A percentile compares a stretch with the other conserved stretches of the same genome.
phyloP scores from a whole-genome alignment of 2,113 vertebrate species.

The Clarias gariepinus region DNA sequence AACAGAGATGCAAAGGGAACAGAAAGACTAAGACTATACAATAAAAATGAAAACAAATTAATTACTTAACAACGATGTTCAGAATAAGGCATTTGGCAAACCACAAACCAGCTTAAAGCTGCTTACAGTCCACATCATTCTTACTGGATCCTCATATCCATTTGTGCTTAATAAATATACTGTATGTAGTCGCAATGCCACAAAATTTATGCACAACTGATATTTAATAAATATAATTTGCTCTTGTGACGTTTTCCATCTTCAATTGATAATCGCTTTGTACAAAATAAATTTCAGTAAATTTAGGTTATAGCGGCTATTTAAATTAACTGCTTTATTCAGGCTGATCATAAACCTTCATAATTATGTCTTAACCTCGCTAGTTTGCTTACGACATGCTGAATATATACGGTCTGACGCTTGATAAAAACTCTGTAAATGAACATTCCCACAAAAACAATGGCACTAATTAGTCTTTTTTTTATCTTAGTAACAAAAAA shows the following conservation, averaged over 20 bases:
- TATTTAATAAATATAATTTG: neutral
- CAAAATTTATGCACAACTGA: neutral
- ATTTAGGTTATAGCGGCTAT: neutral
- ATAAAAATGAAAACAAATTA: neutral
- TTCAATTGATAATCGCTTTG: neutral
- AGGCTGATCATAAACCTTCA: neutral
- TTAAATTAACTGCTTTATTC: neutral
- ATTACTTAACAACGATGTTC: neutral
- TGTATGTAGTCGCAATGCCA: neutral
- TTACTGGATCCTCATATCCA: neutral
- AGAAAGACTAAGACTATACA: neutral
- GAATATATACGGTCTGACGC: neutral
- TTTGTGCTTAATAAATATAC: neutral
- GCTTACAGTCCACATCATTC: neutral
- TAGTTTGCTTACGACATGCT: neutral
- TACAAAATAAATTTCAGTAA: neutral
- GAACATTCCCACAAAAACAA: neutral
- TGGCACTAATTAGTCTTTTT: too few species aligned
- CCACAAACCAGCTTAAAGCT: neutral
- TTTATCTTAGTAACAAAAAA: too few species aligned
- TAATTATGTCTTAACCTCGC: neutral
- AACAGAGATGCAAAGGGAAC: neutral
- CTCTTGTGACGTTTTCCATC: too few species aligned
- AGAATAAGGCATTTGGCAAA: neutral
- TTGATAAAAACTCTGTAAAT: neutral